Conservation (phyloP, 2,888 invertebrate species). For the Vanessa cardui region DNA sequence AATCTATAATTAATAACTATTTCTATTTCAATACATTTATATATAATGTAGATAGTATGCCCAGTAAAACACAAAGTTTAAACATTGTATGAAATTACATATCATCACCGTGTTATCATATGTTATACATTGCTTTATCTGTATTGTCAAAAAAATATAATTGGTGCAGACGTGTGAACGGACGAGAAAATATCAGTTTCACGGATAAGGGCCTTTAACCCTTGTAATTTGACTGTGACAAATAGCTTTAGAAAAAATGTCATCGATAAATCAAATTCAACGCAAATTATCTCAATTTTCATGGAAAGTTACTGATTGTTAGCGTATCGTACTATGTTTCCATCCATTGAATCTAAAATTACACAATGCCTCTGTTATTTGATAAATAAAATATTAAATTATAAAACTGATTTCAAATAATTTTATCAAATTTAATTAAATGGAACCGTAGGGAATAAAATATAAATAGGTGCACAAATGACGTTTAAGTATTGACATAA, state of each 20-base stretch:
- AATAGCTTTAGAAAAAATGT: constrained; percentile 25
- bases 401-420: too few species aligned
- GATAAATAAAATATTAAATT: background rate
- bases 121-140: too few species aligned
- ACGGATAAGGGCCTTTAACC: constrained; percentile 28
- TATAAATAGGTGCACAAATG: too few species aligned
- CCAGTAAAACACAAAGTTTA: too few species aligned
- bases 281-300: constrained; percentile 18
- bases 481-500: too few species aligned
- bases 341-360: background rate
- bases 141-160: background rate
- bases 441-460: too few species aligned
- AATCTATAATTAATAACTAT: too few species aligned
- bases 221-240: constrained; percentile 29
- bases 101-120: too few species aligned
- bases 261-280: constrained; percentile 18
- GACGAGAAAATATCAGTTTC: background rate
- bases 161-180: background rate
- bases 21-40: too few species aligned
- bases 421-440: too few species aligned
- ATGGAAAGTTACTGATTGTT: background rate
- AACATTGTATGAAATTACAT: too few species aligned
- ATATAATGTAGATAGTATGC: too few species aligned
- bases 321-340: background rate
- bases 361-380: background rate